Evolutionary conservation across 2,113 vertebrate species (phyloP), one percentile per base, ranked within the genome.

Genomic region (Macroglossus sobrinus): DNA sequence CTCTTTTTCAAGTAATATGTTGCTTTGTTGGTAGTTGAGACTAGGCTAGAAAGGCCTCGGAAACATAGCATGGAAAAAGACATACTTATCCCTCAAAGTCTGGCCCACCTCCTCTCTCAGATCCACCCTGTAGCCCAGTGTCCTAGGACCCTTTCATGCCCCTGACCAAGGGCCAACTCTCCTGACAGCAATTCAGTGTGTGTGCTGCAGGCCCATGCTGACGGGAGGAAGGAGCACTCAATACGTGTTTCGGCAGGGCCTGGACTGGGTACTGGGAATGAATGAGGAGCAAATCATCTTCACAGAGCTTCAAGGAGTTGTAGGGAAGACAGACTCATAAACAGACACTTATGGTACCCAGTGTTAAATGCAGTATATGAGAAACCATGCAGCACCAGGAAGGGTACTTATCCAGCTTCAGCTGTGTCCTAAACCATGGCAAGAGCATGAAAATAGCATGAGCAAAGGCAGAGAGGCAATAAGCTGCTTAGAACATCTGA

Each of bases 161-260:
- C 38, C 66, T 33, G 24, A 38, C 45, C 1, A 0, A 14, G 16
- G 5, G 12, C 33, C 21, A 33, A 13, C 74, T 35, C 15, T 50
- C 22, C 24, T 7, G 0, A 0, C 6, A 3, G 82, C 71, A 72
- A n/a, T 18, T 1, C 0, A 28, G 53, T 35, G 0, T 10, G 2
- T 2, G 1, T 3, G 28, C 38, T 9, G 0, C 50, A 43, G 35
- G 9, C 9, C n/a, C 5, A 0, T 15, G 28, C 57, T 24, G 35
- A 10, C 16, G 11, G 19, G 28, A 53, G 43, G 24, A 61, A 26
- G 24, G 24, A 21, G 4, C 38, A 4, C 33, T 22, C 0, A 0
- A 8, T 28, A 0, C 15, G 45, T 8, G 1, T 9, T 4, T 6
- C 2, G 30, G 45, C 47, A 78, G 2, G 35, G 80, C 74, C 80